These are phyloP conservation scores for Phyllostomus discolor DNA, from an alignment of 2,113 vertebrate species.

Conservation along the genomic window DNA sequence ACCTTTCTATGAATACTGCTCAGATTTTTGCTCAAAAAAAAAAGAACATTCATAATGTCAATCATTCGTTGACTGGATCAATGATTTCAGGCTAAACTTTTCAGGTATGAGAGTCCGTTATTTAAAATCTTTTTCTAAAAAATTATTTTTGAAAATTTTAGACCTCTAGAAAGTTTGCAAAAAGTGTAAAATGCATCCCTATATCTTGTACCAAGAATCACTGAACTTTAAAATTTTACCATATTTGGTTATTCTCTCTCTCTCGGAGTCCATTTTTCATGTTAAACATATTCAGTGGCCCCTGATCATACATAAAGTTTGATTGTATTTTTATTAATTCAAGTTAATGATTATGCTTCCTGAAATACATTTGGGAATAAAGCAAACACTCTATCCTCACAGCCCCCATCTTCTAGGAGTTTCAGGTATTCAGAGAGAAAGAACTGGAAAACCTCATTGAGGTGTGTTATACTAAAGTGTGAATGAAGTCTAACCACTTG, in stretches of 20 bases:
- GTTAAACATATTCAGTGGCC: not conserved
- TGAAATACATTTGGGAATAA: not conserved
- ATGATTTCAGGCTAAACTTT: not conserved
- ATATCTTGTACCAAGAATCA: not conserved
- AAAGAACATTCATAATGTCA: not conserved
- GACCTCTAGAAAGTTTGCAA: not conserved
- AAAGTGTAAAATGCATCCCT: not conserved
- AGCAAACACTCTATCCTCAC: fast-evolving
- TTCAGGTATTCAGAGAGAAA: not conserved
- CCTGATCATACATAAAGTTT: not conserved
- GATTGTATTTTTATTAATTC: not conserved
- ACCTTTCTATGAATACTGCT: not conserved
- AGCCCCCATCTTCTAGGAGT: not conserved
- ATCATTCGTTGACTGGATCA: not conserved
- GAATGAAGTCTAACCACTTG: not conserved
- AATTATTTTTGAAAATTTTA: not conserved
- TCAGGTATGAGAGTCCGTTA: not conserved
- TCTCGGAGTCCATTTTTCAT: not conserved
- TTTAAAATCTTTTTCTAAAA: not conserved
- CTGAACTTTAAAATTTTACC: not conserved
- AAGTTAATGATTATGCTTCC: not conserved
- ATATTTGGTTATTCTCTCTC: not conserved
- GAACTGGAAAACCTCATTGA: not conserved
- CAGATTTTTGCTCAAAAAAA: not conserved
- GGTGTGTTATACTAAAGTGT: not conserved